Percentiles rank a stretch among this genome's conserved stretches.
Conservation (phyloP, 92 coral and sea anemone species). For the Porites evermanni region DNA sequence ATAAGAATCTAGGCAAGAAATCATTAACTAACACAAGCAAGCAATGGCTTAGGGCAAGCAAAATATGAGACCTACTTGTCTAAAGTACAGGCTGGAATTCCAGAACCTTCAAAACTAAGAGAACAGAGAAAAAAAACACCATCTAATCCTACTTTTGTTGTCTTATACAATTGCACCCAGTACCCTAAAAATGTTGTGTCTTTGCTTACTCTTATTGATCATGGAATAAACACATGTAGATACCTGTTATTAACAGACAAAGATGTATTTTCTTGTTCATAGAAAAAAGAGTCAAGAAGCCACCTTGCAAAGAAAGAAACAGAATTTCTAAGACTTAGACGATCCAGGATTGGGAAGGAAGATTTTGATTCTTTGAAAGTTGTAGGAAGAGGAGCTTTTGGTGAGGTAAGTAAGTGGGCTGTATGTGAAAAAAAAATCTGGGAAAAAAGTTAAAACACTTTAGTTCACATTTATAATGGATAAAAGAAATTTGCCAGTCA, state of each 20-base stretch:
- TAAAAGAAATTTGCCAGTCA: no score
- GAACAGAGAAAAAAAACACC: no score
- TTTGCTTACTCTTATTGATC: no score
- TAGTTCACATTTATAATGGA: no score
- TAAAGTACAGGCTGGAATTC: no score
- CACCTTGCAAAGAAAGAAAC: conserved; percentile 95
- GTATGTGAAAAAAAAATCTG: not conserved
- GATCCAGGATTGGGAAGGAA: conserved; percentile 96
- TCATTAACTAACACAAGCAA: no score
- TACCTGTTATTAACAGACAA: not conserved
- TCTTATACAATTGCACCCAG: no score
- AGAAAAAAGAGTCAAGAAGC: conserved; percentile 93
- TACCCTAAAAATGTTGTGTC: no score
- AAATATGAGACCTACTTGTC: not conserved
- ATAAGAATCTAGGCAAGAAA: no score
- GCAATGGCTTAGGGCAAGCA: not conserved
- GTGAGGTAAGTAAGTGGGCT: conserved; percentile 75
- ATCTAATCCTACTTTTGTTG: no score
- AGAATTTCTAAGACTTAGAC: conserved; percentile 91
- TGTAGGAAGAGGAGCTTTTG: conserved; percentile 98
- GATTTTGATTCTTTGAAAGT: conserved; percentile 97
- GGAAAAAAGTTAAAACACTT: not conserved
- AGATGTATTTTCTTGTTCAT: conserved; percentile 8
- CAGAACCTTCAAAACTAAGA: no score
- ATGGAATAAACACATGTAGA: not conserved